A percentile compares a stretch with the other conserved stretches of the same genome.
These are phyloP conservation scores for Melanotaenia boesemani DNA, from an alignment of 2,797 vertebrate genomes.

Conservation along the genomic window DNA sequence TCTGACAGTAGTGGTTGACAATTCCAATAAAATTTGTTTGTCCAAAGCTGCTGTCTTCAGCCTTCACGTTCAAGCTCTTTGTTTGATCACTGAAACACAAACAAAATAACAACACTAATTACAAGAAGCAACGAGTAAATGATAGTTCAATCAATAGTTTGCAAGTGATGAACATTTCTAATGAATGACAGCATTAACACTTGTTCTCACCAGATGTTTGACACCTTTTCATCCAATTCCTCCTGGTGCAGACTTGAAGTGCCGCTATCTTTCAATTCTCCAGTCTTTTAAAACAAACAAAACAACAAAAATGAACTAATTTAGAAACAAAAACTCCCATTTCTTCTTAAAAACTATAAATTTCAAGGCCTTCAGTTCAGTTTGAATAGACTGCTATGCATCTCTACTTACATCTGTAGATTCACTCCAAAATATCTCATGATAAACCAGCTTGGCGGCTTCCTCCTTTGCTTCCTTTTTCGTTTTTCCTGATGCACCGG, in stretches of 20 bases:
- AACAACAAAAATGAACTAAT: not conserved
- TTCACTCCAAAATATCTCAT: slow-evolving; percentile 34
- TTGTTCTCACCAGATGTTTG: slow-evolving; percentile 40
- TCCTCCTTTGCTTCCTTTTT: slow-evolving; percentile 78
- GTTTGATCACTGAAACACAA: slow-evolving; percentile 33
- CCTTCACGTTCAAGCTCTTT: not conserved
- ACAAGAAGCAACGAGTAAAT: not conserved
- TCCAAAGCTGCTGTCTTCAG: slow-evolving; percentile 3
- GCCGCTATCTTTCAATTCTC: slow-evolving; percentile 22
- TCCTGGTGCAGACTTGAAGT: slow-evolving; percentile 13
- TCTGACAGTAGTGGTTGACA: slow-evolving; percentile 76
- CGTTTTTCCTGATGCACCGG: slow-evolving; percentile 55
- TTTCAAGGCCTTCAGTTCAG: not conserved
- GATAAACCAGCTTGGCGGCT: slow-evolving; percentile 73
- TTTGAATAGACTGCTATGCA: not conserved
- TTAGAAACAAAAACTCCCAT: not conserved
- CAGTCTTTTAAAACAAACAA: slow-evolving; percentile 55
- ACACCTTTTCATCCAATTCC: slow-evolving; percentile 5
- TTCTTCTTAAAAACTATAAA: not conserved
- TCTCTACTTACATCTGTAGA: slow-evolving; percentile 41
- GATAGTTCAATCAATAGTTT: not conserved
- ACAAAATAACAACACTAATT: not conserved
- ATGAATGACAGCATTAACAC: not conserved
- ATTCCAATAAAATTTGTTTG: slow-evolving; percentile 67
- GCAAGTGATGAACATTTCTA: not conserved